Evolutionary conservation across 2,797 vertebrate genomes (phyloP), one percentile per base, ranked within the genome.

Genomic region (Mormyrus proboscirostris): DNA sequence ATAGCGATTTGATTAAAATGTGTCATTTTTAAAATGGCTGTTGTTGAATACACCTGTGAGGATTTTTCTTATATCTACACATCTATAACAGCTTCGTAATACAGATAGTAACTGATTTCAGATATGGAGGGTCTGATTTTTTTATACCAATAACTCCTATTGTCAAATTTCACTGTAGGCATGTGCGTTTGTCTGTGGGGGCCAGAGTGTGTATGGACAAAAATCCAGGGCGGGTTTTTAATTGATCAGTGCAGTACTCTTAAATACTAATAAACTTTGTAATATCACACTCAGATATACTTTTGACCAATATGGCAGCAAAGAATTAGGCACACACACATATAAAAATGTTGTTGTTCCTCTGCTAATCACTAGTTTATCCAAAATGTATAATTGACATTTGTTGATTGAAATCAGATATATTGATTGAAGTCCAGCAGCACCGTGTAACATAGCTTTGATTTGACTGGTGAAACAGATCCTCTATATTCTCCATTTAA

Each of bases 11-110:
- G 76, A 82, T 82, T 82, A 47, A 82, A 82, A 82, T 8, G 38
- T 47, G 38, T 82, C 76, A 82, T 82, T 82, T 73, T 47, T 82
- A 82, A 82, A 82, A 82, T 82, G 38, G n/a, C 76, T 82, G 76
- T 47, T 47, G 33, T 82, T 82, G 41, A 82, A 82, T 82, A 82
- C 8, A 44, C 38, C 76, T 82, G 76, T 82, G 76, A 19, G 38
- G 38, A 47, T 44, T 47, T 19, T 82, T 44, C 41, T 82, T 82
- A 82, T 2, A 29, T 29, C 29, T 29, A 29, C 29, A 29, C 29
- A 29, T 29, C 29, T 29, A n/a, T 9, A 82, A 82, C 41, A n/a
- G 38, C 38, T 3, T 82, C 47, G 41, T 9, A 47, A 47, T 82
- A 82, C 7, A 82, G 8, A 3, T 33, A 82, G 41, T 82, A 44